These are phyloP conservation scores for Phaethon lepturus DNA, from an alignment of 2,113 vertebrate species.

Conservation along the genomic window DNA sequence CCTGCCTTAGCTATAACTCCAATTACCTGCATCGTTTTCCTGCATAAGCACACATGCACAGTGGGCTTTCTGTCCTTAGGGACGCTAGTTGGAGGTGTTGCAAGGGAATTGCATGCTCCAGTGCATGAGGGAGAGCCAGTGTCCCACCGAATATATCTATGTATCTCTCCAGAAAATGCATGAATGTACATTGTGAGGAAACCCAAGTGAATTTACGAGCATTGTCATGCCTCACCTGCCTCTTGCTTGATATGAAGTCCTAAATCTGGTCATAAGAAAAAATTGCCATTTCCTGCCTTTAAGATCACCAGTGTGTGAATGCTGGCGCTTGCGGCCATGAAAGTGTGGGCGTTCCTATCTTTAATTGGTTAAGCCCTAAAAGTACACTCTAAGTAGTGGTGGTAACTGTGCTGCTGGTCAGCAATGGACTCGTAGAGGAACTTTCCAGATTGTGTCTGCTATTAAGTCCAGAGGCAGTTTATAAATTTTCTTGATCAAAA, in stretches of 20 bases:
- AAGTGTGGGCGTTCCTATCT: background rate
- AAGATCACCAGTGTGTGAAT: background rate
- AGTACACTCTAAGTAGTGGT: background rate
- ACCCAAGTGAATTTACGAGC: background rate
- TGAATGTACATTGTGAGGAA: background rate
- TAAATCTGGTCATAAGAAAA: background rate
- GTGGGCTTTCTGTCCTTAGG: background rate
- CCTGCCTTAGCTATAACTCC: background rate
- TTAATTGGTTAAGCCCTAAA: background rate
- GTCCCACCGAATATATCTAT: background rate
- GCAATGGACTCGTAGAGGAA: background rate
- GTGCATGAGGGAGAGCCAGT: accelerated
- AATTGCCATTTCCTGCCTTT: background rate
- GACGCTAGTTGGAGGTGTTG: background rate
- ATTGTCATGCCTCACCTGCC: background rate
- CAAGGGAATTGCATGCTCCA: background rate
- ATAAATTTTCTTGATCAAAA: background rate
- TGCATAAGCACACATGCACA: background rate
- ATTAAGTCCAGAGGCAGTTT: background rate
- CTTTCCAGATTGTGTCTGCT: background rate
- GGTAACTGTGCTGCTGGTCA: background rate
- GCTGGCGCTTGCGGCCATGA: background rate
- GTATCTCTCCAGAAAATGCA: background rate
- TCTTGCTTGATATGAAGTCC: background rate
- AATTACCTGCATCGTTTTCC: background rate